Conservation (phyloP, 2,797 vertebrate genomes). For the Zenarchopterus dispar region DNA sequence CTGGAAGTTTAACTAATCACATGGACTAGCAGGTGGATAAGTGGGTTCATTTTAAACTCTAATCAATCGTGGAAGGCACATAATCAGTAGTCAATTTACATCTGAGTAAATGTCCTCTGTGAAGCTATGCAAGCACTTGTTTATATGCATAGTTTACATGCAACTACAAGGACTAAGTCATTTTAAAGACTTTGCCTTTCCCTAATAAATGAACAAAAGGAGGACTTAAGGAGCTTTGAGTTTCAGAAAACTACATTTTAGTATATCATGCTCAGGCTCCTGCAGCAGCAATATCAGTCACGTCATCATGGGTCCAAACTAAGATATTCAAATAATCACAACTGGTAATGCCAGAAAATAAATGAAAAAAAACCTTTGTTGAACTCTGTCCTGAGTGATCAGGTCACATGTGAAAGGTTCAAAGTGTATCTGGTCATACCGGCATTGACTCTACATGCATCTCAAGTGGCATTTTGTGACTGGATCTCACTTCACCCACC, state of each 20-base stretch:
- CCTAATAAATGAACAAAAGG: slow-evolving; percentile 34
- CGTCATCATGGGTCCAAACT: background rate
- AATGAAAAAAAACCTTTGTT: too few species aligned
- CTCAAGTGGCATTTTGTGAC: too few species aligned
- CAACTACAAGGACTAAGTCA: slow-evolving; percentile 11
- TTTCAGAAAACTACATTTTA: slow-evolving; percentile 13
- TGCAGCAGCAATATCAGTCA: background rate
- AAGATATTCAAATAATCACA: background rate
- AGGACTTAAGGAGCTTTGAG: background rate
- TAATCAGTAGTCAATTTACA: slow-evolving; percentile 39
- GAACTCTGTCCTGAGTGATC: too few species aligned
- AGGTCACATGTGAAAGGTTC: too few species aligned
- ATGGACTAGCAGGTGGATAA: slow-evolving; percentile 11
- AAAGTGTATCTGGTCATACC: too few species aligned
- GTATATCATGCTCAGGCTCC: background rate
- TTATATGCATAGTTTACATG: too few species aligned
- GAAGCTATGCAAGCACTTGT: too few species aligned
- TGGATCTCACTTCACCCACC: too few species aligned
- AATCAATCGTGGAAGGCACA: slow-evolving; percentile 18
- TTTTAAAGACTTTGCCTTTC: slow-evolving; percentile 27
- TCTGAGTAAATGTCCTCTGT: slow-evolving; percentile 21
- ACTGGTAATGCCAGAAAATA: too few species aligned
- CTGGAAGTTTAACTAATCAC: slow-evolving; percentile 17
- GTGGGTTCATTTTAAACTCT: slow-evolving; percentile 35
- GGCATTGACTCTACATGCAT: too few species aligned